Conservation (phyloP, 2,797 vertebrate species). For the Nannoperca obscura region DNA sequence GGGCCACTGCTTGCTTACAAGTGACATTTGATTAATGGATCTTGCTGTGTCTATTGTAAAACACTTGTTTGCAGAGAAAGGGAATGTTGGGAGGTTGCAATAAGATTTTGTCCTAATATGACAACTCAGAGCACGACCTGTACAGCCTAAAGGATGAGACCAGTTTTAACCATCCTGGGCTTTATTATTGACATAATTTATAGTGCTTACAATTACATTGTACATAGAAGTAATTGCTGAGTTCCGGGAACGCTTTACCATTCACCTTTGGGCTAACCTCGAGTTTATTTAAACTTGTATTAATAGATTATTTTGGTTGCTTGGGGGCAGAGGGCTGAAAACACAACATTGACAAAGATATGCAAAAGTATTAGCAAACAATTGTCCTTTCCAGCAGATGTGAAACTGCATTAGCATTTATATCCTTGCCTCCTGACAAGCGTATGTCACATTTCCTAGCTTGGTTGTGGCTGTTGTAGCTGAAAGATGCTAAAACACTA, state of each 20-base stretch:
- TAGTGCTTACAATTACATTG: not conserved
- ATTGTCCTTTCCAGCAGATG: not conserved
- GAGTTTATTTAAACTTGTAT: not conserved
- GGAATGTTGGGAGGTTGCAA: constrained; percentile 58
- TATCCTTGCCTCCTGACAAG: not conserved
- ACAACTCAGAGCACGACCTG: constrained; percentile 20
- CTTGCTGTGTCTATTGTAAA: constrained; percentile 69
- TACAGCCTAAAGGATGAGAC: constrained; percentile 7
- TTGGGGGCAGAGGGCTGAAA: not conserved
- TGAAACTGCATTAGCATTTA: not conserved
- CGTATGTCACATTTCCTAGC: not conserved
- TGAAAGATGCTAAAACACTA: not conserved
- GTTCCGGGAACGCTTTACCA: not conserved
- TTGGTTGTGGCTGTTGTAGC: not conserved
- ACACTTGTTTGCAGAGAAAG: constrained; percentile 74
- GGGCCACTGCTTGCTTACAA: constrained; percentile 67
- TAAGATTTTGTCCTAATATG: constrained; percentile 40
- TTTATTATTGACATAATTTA: not conserved
- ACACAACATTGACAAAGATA: not conserved
- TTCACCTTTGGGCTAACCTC: not conserved
- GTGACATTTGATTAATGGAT: constrained; percentile 77
- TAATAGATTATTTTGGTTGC: not conserved
- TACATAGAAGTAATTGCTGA: not conserved
- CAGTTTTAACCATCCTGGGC: not conserved
- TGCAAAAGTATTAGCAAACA: not conserved